Conservation (phyloP, 2,113 vertebrate species). For the Tyto alba region DNA sequence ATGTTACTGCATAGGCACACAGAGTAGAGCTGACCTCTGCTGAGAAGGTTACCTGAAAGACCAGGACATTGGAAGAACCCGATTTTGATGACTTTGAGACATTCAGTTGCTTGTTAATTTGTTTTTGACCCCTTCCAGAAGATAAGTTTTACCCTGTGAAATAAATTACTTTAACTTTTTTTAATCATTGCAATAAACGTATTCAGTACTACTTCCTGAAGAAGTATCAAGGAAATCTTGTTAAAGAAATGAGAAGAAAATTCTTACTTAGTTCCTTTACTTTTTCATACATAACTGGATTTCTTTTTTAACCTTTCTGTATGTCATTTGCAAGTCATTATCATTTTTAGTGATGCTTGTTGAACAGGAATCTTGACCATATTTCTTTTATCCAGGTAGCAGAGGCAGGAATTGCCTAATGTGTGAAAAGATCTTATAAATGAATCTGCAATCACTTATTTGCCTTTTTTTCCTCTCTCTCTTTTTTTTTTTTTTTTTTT, state of each 20-base stretch:
- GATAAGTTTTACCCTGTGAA: not conserved
- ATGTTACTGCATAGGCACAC: not conserved
- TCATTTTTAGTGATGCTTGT: not conserved
- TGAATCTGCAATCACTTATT: not conserved
- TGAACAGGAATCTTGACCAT: not conserved
- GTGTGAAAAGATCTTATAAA: not conserved
- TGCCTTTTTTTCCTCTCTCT: not conserved
- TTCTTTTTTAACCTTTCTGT: not conserved
- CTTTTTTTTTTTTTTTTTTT: not conserved
- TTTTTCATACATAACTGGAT: not conserved
- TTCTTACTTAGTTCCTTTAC: not conserved
- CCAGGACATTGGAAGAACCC: not conserved
- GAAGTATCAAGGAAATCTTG: not conserved
- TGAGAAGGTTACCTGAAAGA: not conserved
- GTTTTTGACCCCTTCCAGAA: not conserved
- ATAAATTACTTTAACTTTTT: not conserved
- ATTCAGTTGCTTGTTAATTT: not conserved
- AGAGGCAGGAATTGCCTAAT: not conserved
- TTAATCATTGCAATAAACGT: not conserved
- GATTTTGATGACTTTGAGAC: not conserved
- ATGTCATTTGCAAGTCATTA: not conserved
- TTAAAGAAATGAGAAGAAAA: not conserved
- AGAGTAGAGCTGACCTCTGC: not conserved
- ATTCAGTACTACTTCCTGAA: not conserved
- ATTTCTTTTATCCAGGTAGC: not conserved